A percentile compares a stretch with the other conserved stretches of the same genome.
Conservation (phyloP, 2,797 vertebrate genomes). For the Crenichthys baileyi region DNA sequence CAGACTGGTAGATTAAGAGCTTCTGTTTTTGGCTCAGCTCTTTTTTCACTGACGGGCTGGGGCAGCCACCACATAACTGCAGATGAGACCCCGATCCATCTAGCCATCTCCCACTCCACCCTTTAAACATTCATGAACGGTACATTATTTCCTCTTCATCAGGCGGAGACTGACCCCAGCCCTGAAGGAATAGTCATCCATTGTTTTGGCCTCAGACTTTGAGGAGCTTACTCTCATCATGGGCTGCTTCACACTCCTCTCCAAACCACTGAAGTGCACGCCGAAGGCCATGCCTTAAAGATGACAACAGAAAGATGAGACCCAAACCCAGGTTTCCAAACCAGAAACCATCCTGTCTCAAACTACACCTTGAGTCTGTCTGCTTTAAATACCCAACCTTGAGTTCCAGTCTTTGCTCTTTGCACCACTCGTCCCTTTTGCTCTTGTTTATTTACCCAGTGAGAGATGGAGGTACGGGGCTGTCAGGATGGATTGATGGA, state of each 20-base stretch:
- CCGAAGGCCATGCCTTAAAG: not conserved
- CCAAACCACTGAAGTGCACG: not conserved
- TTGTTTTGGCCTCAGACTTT: too few species aligned
- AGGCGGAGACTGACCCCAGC: not conserved
- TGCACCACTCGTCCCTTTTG: constrained; percentile 32
- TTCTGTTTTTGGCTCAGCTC: not conserved
- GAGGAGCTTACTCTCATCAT: too few species aligned
- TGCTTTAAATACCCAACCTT: constrained; percentile 63
- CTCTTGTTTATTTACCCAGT: constrained; percentile 73
- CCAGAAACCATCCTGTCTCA: not conserved
- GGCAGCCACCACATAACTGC: not conserved
- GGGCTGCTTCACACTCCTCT: too few species aligned
- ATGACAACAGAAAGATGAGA: not conserved
- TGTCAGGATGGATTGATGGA: constrained; percentile 69
- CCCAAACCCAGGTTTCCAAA: not conserved
- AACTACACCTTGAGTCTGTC: not conserved
- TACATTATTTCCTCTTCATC: not conserved
- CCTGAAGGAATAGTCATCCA: too few species aligned
- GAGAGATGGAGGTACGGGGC: constrained; percentile 41
- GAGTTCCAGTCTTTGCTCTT: constrained; percentile 29
- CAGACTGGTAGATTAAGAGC: not conserved
- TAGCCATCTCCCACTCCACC: not conserved
- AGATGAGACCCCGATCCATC: not conserved
- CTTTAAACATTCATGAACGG: not conserved
- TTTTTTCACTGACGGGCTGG: not conserved